Evolutionary conservation across 2,797 vertebrate species (phyloP).

Genomic region (Syndactyla subalaris): DNA sequence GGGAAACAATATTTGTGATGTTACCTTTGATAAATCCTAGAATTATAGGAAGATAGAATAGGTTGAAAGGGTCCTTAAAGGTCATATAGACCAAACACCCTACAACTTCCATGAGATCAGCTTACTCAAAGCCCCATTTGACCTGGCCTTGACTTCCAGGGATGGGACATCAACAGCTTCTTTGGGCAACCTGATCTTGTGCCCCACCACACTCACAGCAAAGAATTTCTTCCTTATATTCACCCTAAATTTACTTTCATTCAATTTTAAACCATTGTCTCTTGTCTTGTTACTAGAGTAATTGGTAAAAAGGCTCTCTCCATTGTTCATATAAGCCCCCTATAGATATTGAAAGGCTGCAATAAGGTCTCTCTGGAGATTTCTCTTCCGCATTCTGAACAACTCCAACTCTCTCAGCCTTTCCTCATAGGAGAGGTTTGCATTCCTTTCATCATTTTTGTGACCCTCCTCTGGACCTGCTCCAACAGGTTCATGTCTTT

Average conservation of each 20-base stretch:
- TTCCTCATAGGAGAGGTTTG: neutral
- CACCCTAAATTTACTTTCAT: neutral
- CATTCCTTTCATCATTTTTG: neutral
- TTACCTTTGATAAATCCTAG: neutral
- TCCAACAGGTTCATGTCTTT: neutral
- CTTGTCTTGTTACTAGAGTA: neutral
- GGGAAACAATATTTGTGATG: neutral
- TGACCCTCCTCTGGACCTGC: accelerated
- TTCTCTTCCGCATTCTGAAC: neutral
- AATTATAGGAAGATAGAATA: neutral
- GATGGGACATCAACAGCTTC: neutral
- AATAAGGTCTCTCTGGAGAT: accelerated
- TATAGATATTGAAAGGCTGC: neutral
- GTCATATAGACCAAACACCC: neutral
- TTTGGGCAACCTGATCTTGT: accelerated
- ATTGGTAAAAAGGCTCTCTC: too few relatives aligned
- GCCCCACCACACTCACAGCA: neutral
- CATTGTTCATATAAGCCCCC: neutral
- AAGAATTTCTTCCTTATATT: neutral
- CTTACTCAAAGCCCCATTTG: neutral
- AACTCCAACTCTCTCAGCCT: neutral
- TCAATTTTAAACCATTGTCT: neutral
- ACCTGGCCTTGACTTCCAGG: neutral
- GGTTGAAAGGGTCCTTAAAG: neutral
- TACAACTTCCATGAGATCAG: accelerated